phyloP scores from a whole-genome alignment of 1,140 invertebrate species.

The Scaptomyza graminum region DNA sequence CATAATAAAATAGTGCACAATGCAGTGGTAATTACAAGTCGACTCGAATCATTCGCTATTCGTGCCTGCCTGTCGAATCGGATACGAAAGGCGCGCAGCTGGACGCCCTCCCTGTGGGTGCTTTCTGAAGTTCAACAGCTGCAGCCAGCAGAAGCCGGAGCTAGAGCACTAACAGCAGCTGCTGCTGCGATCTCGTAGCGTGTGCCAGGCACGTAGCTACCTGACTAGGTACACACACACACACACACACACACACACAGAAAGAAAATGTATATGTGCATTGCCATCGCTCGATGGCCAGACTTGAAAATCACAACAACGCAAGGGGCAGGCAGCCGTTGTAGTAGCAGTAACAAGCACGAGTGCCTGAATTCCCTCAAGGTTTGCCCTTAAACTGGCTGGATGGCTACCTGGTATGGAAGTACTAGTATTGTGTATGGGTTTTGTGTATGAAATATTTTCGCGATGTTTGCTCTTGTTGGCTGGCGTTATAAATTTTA shows the following conservation, averaged over 20 bases:
- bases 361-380: conserved; percentile 45
- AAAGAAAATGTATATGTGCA: conserved; percentile 17
- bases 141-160: conserved; percentile 7
- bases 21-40: conserved; percentile 76
- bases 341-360: conserved; percentile 20
- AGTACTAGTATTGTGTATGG: not conserved
- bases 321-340: conserved; percentile 1
- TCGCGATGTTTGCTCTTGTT: conserved; percentile 63
- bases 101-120: conserved; percentile 3
- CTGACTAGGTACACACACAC: conserved; percentile 1
- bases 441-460: conserved; percentile 64
- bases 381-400: conserved; percentile 74
- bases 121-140: conserved; percentile 55
- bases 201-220: conserved; percentile 41
- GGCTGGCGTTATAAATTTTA: conserved; percentile 71
- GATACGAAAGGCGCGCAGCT: conserved; percentile 33
- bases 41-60: conserved; percentile 12
- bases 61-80: conserved; percentile 47
- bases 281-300: conserved; percentile 32
- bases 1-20: conserved; percentile 45
- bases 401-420: conserved; percentile 32
- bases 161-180: not conserved
- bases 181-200: conserved; percentile 27
- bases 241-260: not conserved
- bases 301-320: conserved; percentile 65